Evolutionary conservation across 2,888 invertebrate species (phyloP).

Genomic region (Neria commutata): DNA sequence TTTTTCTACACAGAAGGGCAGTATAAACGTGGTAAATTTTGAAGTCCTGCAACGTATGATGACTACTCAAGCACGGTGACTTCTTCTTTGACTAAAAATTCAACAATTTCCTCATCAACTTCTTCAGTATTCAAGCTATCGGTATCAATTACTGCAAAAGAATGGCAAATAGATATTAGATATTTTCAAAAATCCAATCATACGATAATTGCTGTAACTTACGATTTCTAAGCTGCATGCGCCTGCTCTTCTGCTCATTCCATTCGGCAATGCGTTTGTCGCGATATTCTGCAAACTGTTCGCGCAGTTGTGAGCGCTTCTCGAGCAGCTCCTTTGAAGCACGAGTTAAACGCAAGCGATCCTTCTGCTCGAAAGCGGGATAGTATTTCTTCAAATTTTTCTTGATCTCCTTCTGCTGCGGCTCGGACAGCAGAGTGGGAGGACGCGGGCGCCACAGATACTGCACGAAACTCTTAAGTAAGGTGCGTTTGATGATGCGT

Average conservation of each 20-base stretch:
- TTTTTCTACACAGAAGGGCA: background rate
- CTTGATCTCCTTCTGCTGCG: constrained; percentile 92
- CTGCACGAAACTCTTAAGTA: constrained; percentile 92
- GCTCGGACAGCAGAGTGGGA: constrained; percentile 78
- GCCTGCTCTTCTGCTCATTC: constrained; percentile 76
- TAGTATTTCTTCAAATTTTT: constrained; percentile 98
- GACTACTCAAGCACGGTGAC: constrained; percentile 76
- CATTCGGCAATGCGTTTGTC: constrained; percentile 77
- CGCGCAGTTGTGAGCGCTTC: constrained; percentile 86
- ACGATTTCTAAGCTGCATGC: constrained; percentile 88
- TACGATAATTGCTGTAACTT: constrained; percentile 59
- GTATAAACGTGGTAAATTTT: background rate
- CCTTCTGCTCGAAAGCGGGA: constrained; percentile 94
- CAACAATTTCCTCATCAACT: constrained; percentile 92
- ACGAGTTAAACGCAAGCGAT: constrained; percentile 88
- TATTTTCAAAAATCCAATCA: background rate
- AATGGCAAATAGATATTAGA: constrained; percentile 31
- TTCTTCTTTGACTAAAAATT: constrained; percentile 98
- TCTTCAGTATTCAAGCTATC: constrained; percentile 90
- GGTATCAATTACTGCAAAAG: constrained; percentile 84
- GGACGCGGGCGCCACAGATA: constrained; percentile 96
- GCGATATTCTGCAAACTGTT: constrained; percentile 83
- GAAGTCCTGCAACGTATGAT: too few relatives aligned
- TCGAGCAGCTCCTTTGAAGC: constrained; percentile 95
- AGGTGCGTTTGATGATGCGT: constrained; percentile 74